phyloP scores from a whole-genome alignment of 2,888 invertebrate genomes.

The Clusia tigrina region DNA sequence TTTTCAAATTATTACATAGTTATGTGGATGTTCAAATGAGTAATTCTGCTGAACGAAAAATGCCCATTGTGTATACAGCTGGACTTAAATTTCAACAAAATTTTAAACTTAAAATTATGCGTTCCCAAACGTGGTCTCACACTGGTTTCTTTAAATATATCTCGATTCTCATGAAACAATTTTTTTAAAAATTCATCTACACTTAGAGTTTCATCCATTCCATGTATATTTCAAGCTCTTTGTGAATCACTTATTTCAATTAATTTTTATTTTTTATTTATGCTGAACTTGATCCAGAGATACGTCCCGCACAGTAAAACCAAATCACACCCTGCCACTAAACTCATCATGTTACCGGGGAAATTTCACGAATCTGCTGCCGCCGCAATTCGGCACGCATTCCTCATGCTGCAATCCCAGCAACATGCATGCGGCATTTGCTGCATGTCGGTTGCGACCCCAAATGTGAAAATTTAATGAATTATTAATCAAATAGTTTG shows the following conservation, averaged over 20 bases:
- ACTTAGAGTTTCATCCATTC: no score
- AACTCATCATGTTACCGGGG: neutral
- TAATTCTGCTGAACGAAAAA: no score
- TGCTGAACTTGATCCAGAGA: neutral
- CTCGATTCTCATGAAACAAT: no score
- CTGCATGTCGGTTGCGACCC: neutral
- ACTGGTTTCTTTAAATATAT: no score
- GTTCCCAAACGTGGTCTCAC: no score
- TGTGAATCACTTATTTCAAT: no score
- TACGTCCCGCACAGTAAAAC: neutral
- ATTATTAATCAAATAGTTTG: constrained; percentile 44
- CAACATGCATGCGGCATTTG: constrained; percentile 3
- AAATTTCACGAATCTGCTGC: neutral
- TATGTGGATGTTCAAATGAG: no score
- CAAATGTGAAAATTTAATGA: constrained; percentile 38
- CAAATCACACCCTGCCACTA: neutral
- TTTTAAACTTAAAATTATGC: no score
- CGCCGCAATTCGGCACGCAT: neutral
- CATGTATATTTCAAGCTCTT: no score
- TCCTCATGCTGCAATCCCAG: neutral
- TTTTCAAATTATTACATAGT: no score
- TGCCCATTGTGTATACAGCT: no score
- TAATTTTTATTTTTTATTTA: neutral
- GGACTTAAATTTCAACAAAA: neutral
- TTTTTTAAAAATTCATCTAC: no score